These are phyloP conservation scores for Tokudaia tokunoshimensis DNA, from an alignment of 2,797 vertebrate genomes.

Conservation along the genomic window DNA sequence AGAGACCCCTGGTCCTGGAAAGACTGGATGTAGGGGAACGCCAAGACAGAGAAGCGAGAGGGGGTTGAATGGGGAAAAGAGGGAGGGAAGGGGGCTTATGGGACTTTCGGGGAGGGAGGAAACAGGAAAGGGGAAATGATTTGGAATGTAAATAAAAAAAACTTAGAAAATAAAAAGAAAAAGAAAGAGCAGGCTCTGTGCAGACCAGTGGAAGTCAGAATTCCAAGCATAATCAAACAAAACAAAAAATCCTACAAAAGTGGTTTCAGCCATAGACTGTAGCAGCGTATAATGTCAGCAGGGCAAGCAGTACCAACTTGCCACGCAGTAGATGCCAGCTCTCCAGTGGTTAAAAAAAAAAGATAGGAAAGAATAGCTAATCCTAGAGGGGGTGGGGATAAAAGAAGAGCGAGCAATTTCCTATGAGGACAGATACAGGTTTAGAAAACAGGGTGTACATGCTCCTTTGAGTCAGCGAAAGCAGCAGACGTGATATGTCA, in stretches of 20 bases:
- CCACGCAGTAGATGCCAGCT: background rate
- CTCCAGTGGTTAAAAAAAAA: background rate
- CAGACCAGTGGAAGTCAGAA: background rate
- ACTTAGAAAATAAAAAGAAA: no score
- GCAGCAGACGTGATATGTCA: background rate
- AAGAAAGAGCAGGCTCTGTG: background rate
- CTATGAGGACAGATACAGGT: background rate
- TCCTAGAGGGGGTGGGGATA: background rate
- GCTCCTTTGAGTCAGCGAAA: constrained; percentile 39
- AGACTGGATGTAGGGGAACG: no score
- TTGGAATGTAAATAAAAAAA: no score
- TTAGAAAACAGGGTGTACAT: constrained; percentile 29
- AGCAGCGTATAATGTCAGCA: background rate
- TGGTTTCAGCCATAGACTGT: background rate
- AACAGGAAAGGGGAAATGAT: no score
- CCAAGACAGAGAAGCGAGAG: no score
- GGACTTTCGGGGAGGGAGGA: no score
- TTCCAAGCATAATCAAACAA: background rate
- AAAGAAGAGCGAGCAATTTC: background rate
- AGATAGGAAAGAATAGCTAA: background rate
- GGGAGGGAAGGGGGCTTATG: no score
- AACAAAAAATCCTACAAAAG: background rate
- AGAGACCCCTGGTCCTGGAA: no score
- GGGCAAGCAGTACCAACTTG: background rate
- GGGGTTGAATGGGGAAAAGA: no score